Percentiles rank a stretch among this genome's conserved stretches.
These are phyloP conservation scores for Pachycephala philippinensis DNA, from an alignment of 2,113 vertebrate species.

Conservation along the genomic window DNA sequence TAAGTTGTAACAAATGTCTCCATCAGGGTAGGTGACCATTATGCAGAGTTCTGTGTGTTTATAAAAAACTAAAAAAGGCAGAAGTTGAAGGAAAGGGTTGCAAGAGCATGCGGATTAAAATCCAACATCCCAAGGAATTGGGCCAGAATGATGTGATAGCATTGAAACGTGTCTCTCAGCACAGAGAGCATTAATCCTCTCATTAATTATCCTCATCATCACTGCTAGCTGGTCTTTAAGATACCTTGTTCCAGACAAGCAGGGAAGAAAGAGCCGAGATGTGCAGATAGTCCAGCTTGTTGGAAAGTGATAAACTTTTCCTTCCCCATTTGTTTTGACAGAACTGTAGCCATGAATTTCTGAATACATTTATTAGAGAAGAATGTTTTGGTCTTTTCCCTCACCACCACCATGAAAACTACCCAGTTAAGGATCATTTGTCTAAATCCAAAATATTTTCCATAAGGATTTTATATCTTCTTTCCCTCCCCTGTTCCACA, in stretches of 20 bases:
- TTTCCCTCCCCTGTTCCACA: neutral
- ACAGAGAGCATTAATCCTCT: neutral
- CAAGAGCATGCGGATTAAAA: neutral
- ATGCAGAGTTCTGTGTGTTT: neutral
- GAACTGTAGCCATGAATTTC: neutral
- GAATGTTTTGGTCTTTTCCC: neutral
- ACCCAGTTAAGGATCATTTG: neutral
- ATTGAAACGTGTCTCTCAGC: neutral
- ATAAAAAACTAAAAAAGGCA: neutral
- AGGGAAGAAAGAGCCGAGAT: neutral
- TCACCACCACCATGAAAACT: neutral
- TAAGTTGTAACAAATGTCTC: neutral
- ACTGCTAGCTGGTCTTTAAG: neutral
- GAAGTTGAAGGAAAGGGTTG: neutral
- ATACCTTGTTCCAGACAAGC: neutral
- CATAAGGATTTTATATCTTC: neutral
- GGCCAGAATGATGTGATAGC: neutral
- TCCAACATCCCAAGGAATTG: neutral
- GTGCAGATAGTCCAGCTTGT: neutral
- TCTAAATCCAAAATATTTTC: neutral
- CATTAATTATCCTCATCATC: neutral
- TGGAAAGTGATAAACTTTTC: neutral
- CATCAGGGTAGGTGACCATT: neutral
- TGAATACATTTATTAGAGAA: neutral
- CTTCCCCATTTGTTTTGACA: neutral